Evolutionary conservation across 2,113 vertebrate genomes (phyloP).

Genomic region (Phainopepla nitens): DNA sequence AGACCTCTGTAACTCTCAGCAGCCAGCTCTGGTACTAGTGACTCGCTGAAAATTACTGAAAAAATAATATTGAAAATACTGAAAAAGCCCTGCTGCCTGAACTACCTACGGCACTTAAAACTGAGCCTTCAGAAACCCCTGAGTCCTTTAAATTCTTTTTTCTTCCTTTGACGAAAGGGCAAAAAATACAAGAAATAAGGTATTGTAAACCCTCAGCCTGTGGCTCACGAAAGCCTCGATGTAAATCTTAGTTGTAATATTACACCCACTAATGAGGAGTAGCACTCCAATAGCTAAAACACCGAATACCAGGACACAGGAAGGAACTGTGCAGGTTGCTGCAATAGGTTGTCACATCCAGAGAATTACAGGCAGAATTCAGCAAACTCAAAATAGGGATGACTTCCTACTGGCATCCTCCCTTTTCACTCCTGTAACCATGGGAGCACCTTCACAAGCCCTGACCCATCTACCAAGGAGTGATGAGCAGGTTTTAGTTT

Average conservation of each 20-base stretch:
- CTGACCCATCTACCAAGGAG: neutral
- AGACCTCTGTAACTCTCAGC: neutral
- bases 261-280: neutral
- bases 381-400: neutral
- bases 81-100: neutral
- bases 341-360: neutral
- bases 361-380: neutral
- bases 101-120: neutral
- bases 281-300: neutral
- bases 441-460: neutral
- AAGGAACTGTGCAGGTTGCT: neutral
- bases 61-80: too few species aligned
- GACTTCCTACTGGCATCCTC: neutral
- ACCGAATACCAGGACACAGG: neutral
- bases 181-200: neutral
- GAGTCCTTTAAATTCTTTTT: accelerated
- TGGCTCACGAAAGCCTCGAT: neutral
- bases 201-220: neutral
- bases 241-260: neutral
- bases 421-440: neutral
- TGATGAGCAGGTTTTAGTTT: neutral
- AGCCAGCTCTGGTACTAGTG: neutral
- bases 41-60: neutral
- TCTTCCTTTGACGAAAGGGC: neutral
- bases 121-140: neutral